Percentiles rank a stretch among this genome's conserved stretches.
phyloP scores from a whole-genome alignment of 1,140 invertebrate genomes.

The Campoletis sonorensis region DNA sequence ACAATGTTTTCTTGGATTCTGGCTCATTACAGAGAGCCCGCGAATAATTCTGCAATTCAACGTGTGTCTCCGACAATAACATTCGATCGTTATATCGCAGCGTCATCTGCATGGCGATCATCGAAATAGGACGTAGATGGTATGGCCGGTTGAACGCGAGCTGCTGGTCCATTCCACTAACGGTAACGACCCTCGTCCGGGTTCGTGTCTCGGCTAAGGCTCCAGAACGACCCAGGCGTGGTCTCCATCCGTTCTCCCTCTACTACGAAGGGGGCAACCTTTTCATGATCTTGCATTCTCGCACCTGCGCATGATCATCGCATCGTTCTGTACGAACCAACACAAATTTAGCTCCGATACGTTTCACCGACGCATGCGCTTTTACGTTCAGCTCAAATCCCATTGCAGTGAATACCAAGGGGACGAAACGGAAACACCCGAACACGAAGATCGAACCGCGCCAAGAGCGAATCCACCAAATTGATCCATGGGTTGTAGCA shows the following conservation, averaged over 20 bases:
- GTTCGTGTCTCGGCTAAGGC: constrained; percentile 75
- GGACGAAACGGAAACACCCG: constrained; percentile 28
- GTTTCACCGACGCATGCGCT: constrained; percentile 23
- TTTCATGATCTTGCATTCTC: background rate
- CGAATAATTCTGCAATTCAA: constrained; percentile 12
- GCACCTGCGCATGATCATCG: constrained; percentile 33
- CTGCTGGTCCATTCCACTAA: constrained; percentile 73
- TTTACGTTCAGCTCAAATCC: background rate
- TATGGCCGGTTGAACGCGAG: constrained; percentile 56
- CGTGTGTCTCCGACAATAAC: constrained; percentile 54
- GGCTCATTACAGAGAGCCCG: constrained; percentile 12
- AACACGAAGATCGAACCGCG: constrained; percentile 11
- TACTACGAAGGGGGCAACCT: background rate
- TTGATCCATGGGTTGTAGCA: background rate
- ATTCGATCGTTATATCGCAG: constrained; percentile 75
- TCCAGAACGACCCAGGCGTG: constrained; percentile 61
- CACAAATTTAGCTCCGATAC: background rate
- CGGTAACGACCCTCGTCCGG: constrained; percentile 73
- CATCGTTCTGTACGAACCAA: background rate
- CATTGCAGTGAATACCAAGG: background rate
- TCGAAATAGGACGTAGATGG: constrained; percentile 75
- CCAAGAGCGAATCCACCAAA: constrained; percentile 25
- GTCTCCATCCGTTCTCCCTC: constrained; percentile 45
- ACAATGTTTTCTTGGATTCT: background rate
- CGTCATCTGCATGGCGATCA: constrained; percentile 76